Evolutionary conservation across 2,113 vertebrate species (phyloP).

Genomic region (Rousettus leschenaultii): DNA sequence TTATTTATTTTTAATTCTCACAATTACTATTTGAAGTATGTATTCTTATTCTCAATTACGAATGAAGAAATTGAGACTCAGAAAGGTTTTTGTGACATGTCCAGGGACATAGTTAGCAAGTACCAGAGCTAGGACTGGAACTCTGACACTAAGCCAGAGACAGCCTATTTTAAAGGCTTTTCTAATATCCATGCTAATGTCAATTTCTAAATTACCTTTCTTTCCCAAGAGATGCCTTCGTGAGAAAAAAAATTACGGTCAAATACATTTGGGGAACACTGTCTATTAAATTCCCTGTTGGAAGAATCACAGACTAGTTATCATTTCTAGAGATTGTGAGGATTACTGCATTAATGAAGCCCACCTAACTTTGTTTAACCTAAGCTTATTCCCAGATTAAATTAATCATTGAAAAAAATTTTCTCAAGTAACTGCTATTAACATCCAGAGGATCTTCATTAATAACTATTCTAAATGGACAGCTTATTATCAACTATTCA

Average conservation of each 20-base stretch:
- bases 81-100: neutral
- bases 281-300: neutral
- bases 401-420: neutral
- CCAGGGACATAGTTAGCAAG: neutral
- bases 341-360: neutral
- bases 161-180: neutral
- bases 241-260: slow-evolving; percentile 9
- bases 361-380: neutral
- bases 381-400: neutral
- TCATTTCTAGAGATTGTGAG: slow-evolving; percentile 16
- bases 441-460: neutral
- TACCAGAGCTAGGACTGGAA: neutral
- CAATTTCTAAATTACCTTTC: slow-evolving; percentile 13
- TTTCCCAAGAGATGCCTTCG: neutral
- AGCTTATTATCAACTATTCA: neutral
- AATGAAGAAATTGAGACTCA: neutral
- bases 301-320: neutral
- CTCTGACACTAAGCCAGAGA: neutral
- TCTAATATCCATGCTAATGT: neutral
- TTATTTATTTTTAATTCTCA: neutral
- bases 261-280: neutral
- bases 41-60: slow-evolving; percentile 4
- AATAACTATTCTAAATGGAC: neutral
- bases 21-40: neutral
- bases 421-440: neutral